These are phyloP conservation scores for Ommatoiulus sabulosus DNA, from an alignment of 2,888 invertebrate species.

Conservation along the genomic window DNA sequence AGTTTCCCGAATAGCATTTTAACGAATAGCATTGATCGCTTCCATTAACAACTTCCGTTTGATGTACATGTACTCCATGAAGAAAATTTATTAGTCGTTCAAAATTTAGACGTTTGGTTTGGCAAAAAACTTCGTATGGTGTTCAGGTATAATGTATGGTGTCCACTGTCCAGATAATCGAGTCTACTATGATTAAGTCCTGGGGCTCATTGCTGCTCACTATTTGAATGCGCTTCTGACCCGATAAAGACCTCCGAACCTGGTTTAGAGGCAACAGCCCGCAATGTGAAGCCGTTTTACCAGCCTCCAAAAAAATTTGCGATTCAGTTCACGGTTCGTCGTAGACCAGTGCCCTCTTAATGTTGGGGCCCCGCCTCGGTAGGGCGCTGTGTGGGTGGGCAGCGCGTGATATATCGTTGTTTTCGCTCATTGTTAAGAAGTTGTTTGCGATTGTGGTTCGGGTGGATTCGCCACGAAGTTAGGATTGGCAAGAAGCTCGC, in stretches of 20 bases:
- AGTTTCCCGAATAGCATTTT: too few relatives aligned
- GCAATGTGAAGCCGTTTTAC: neutral
- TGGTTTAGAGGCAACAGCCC: neutral
- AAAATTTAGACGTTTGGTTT: too few relatives aligned
- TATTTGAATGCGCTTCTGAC: neutral
- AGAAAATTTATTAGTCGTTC: too few relatives aligned
- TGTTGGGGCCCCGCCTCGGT: neutral
- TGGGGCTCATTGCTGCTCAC: neutral
- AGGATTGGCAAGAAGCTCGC: neutral
- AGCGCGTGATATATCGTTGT: neutral
- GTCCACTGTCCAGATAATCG: too few relatives aligned
- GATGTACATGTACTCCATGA: too few relatives aligned
- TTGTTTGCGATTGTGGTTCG: neutral
- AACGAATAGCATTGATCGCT: too few relatives aligned
- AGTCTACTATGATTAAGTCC: too few relatives aligned
- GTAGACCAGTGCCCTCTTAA: conserved; percentile 23
- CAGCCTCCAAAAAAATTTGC: neutral
- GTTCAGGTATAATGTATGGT: too few relatives aligned
- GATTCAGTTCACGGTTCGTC: neutral
- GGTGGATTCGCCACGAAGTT: neutral
- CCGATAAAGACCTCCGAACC: conserved; percentile 21
- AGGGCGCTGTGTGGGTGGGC: conserved; percentile 16
- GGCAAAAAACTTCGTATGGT: too few relatives aligned
- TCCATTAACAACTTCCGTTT: too few relatives aligned
- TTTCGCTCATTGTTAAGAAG: neutral